A percentile compares a stretch with the other conserved stretches of the same genome.
Conservation (phyloP, 2,113 vertebrate species). For the Syrrhaptes paradoxus region DNA sequence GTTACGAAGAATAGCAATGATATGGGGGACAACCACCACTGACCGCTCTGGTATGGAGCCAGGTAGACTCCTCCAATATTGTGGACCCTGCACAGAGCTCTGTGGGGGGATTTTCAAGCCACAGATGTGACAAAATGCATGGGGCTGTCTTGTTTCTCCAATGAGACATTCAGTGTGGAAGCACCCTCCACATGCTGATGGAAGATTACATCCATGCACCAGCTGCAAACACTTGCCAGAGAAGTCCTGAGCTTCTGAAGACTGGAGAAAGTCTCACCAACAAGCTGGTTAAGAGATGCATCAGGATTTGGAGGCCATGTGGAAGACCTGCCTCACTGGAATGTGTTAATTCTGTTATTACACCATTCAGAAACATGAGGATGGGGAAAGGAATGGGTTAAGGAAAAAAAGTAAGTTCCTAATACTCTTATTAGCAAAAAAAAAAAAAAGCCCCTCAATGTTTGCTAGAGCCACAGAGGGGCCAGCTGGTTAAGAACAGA, state of each 20-base stretch:
- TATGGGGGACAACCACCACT: neutral
- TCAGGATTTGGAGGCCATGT: neutral
- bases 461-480: neutral
- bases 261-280: neutral
- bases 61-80: neutral
- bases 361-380: neutral
- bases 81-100: neutral
- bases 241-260: neutral
- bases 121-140: neutral
- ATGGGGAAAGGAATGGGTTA: slow-evolving; percentile 9
- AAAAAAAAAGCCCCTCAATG: neutral
- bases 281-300: neutral
- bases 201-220: neutral
- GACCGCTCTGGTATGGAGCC: neutral
- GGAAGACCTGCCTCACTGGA: slow-evolving; percentile 48
- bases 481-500: neutral
- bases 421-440: neutral
- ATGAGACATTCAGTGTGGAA: neutral
- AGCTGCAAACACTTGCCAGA: neutral
- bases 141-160: neutral
- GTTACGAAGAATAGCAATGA: neutral
- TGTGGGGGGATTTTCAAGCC: neutral
- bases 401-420: slow-evolving; percentile 44
- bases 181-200: neutral
- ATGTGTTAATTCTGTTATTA: neutral